Evolutionary conservation across 2,888 invertebrate species (phyloP).

Genomic region (Hydrotaea diabolus): DNA sequence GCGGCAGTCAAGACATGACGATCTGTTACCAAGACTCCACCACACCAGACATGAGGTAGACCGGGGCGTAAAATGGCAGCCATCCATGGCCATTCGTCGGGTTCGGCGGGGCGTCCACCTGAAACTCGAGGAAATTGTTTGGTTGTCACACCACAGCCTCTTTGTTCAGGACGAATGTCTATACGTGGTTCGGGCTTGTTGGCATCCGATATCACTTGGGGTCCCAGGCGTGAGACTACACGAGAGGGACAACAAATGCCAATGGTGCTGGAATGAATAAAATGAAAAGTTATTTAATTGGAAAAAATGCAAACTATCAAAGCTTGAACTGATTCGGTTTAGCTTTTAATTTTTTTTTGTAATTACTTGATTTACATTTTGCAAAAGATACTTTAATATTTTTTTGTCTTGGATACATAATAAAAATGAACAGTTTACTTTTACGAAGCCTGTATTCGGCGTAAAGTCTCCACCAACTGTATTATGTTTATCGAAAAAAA

Average conservation of each 20-base stretch:
- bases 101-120: constrained; percentile 85
- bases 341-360: no score
- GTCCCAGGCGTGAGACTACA: constrained; percentile 72
- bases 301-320: no score
- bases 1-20: constrained; percentile 81
- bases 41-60: constrained; percentile 85
- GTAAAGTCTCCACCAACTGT: no score
- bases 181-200: constrained; percentile 69
- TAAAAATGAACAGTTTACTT: no score
- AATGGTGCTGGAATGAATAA: constrained; percentile 80
- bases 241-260: constrained; percentile 89
- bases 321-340: no score
- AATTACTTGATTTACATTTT: no score
- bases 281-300: not conserved
- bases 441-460: no score
- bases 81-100: constrained; percentile 92
- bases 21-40: constrained; percentile 90
- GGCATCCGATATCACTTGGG: constrained; percentile 81
- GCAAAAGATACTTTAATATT: no score
- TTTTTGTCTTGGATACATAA: no score
- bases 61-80: constrained; percentile 86
- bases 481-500: no score
- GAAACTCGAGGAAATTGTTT: constrained; percentile 82
- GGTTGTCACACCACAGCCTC: constrained; percentile 80
- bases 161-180: constrained; percentile 76